These are phyloP conservation scores for Cerceris rybyensis DNA, from an alignment of 2,888 invertebrate species.

Conservation along the genomic window DNA sequence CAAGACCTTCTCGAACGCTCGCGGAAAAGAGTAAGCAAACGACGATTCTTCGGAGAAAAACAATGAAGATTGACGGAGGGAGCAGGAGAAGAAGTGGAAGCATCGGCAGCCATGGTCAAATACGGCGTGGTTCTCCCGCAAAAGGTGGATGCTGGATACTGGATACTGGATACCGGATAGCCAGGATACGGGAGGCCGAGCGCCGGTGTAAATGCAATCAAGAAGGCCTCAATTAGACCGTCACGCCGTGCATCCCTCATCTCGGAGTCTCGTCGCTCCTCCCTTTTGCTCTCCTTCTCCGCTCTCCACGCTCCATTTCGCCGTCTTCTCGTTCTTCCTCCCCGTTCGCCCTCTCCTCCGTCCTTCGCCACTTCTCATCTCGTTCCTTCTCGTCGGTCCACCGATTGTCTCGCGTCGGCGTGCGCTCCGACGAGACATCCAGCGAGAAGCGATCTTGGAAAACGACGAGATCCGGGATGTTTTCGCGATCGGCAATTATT, in stretches of 20 bases:
- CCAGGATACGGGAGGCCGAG: slow-evolving; percentile 71
- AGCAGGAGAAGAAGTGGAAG: slow-evolving; percentile 31
- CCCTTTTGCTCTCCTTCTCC: slow-evolving; percentile 50
- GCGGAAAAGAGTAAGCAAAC: not conserved
- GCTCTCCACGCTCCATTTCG: slow-evolving; percentile 34
- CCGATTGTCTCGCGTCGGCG: slow-evolving; percentile 9
- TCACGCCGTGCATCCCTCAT: slow-evolving; percentile 79
- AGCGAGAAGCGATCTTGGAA: not conserved
- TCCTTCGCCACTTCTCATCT: not conserved
- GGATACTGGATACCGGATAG: slow-evolving; percentile 55
- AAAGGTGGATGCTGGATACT: slow-evolving; percentile 54
- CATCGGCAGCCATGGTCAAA: slow-evolving; percentile 48
- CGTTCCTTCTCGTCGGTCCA: not conserved
- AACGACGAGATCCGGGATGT: not conserved
- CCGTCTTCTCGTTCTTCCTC: slow-evolving; percentile 28
- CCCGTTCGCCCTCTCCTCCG: slow-evolving; percentile 6
- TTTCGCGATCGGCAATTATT: no score
- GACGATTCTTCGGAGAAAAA: not conserved
- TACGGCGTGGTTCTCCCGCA: slow-evolving; percentile 52
- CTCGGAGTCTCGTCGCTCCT: slow-evolving; percentile 63
- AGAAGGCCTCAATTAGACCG: slow-evolving; percentile 80
- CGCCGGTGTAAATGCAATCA: slow-evolving; percentile 79
- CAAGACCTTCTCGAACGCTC: slow-evolving; percentile 61
- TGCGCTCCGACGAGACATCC: no score
- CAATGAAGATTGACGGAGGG: slow-evolving; percentile 55